Base-by-base conservation (phyloP, 2,797 vertebrate species). In the Bufotes viridis region DNA sequence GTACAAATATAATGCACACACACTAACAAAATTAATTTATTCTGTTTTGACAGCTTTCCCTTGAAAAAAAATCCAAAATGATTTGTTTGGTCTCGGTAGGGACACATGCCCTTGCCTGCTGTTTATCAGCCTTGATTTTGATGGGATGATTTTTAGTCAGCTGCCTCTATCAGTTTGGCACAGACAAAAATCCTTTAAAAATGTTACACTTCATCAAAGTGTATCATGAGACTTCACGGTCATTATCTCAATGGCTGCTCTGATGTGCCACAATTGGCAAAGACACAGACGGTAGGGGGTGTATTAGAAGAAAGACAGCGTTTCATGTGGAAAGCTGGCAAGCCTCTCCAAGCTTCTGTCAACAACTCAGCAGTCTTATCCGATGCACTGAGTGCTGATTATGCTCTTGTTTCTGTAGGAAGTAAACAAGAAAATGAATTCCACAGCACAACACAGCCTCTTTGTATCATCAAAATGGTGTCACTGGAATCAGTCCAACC, bases 391-490 rank as follows among this genome's bases (percentile, higher is more conserved):
- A 95, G 94, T 93, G 95, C 93, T 95, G 95, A 96, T 95, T 95
- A 95, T 95, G 93, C 94, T 94, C 95, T 96, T 96, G 95, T 96
- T 96, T 95, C 95, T 95, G 93, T 93, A 96, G 95, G 95, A 96
- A 96, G 94, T 96, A 96, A 96, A 96, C 95, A 96, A 95, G 95
- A 96, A 96, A 96, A 96, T 96, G 93, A 96, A 96, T 96, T 95
- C 93, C 91, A 95, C 95, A 92, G 93, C 90, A 94, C 95, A 94
- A 96, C 95, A 95, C 95, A 96, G 94, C 90, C 95, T 94, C 95
- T 96, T 96, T 96, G 96, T 96, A 93, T 94, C 94, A 94, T 95
- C 95, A 94, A 94, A 96, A 95, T 94, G 94, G 95, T 93, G 93
- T 94, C 94, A 94, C 94, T 96, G 96, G 95, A 94, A 92, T 87